Evolutionary conservation across 2,113 vertebrate genomes (phyloP).

Genomic region (Apeltes quadracus): DNA sequence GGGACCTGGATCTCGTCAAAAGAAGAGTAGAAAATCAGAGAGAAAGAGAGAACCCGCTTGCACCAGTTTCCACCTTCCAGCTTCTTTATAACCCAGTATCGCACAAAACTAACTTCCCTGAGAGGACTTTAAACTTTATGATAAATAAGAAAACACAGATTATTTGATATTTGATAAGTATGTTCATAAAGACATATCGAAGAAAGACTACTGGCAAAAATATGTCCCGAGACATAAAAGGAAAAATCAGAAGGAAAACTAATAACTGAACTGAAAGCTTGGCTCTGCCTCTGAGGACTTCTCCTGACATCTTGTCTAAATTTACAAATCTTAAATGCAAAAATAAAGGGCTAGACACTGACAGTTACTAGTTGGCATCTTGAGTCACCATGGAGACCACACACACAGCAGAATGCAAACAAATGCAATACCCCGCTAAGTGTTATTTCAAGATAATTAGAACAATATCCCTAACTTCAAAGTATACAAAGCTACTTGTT

Average conservation of each 20-base stretch:
- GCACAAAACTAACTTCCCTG: background rate
- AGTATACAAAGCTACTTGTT: background rate
- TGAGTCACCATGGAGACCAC: background rate
- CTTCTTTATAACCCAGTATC: background rate
- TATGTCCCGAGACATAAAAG: too few species aligned
- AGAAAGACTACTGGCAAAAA: background rate
- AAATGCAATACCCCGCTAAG: background rate
- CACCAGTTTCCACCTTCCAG: background rate
- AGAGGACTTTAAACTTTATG: background rate
- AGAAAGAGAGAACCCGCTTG: background rate
- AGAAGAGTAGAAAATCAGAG: background rate
- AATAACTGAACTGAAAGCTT: background rate
- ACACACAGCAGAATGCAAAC: background rate
- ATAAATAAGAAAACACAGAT: background rate
- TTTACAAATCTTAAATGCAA: background rate
- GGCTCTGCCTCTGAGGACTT: background rate
- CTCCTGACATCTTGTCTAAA: background rate
- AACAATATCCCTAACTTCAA: background rate
- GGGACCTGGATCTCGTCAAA: slow-evolving; percentile 1
- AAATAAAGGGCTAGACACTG: background rate
- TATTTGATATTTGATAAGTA: background rate
- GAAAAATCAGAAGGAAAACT: background rate
- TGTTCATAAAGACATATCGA: background rate
- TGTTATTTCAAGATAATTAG: background rate
- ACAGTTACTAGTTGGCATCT: background rate